These are phyloP conservation scores for Piprites chloris DNA, from an alignment of 2,113 vertebrate genomes.

Conservation along the genomic window DNA sequence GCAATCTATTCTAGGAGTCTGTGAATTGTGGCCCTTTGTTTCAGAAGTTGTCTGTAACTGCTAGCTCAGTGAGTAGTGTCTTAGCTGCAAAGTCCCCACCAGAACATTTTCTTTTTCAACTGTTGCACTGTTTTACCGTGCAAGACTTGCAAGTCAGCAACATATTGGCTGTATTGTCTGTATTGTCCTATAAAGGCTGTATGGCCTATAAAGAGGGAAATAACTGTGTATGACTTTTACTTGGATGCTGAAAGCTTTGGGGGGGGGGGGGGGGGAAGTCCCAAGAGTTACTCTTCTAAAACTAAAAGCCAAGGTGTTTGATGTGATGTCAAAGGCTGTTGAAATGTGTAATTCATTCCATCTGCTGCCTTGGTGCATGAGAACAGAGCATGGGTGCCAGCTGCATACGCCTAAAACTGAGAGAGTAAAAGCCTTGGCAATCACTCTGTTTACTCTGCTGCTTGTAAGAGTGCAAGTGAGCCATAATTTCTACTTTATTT, in stretches of 20 bases:
- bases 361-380: constrained; percentile 52
- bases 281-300: constrained; percentile 42
- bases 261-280: background rate
- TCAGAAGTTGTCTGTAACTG: background rate
- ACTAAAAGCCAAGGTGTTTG: constrained; percentile 69
- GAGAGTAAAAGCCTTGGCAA: constrained; percentile 39
- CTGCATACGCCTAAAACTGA: constrained; percentile 33
- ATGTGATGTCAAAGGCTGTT: constrained; percentile 65
- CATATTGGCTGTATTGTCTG: constrained; percentile 12
- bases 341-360: constrained; percentile 72
- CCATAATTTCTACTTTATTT: background rate
- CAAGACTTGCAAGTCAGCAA: background rate
- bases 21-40: background rate
- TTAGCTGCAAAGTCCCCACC: background rate
- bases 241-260: constrained; percentile 13
- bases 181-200: constrained; percentile 18
- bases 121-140: background rate
- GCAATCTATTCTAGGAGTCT: background rate
- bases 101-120: background rate
- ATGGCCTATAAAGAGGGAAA: constrained; percentile 39
- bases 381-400: background rate
- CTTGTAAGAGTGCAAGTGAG: constrained; percentile 20
- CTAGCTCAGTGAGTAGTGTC: background rate
- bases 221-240: constrained; percentile 2
- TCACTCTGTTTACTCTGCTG: background rate